Base-by-base conservation (phyloP, 30 jellyfish, hydroid and myxozoan species). In the Pseudorhiza aurosa region DNA sequence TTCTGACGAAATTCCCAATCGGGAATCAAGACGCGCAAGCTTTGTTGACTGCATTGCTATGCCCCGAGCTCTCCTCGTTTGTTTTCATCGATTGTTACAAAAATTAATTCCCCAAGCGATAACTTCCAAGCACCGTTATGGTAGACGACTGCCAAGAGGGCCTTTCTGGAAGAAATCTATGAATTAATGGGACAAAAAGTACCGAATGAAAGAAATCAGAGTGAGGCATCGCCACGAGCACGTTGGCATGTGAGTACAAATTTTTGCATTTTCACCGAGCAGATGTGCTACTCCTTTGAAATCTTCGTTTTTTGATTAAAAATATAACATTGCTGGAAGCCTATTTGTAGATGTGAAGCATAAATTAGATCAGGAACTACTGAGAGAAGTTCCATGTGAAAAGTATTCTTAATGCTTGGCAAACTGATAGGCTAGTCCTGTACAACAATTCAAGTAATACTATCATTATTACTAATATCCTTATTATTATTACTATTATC, bases 191-290 rank as follows among this genome's bases (percentile, higher is more conserved):
- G 19, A 51, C 2, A 18, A 72, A 72, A 56, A 24, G 8, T 64
- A 62, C 91, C 91, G 91, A 37, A 80, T 80, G 91, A 80, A 42
- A 65, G 77, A 80, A 27, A 29, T 12, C n/a, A 35, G 32, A 25
- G 83, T 28, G 83, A 77, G 65, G 47, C 73, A 45, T 45, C 83
- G 74, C 79, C 91, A 64, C 80, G 37, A 65, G 56, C 35, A 62
- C n/a, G 71, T 45, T 83, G 91, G 91, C 80, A 80, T 80, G 91
- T 80, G 50, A 80, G 91, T 80, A 72, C 2, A 56, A n/a, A n/a
- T n/a, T n/a, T n/a, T n/a, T n/a, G n/a, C n/a, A n/a, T n/a, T n/a
- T n/a, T n/a, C n/a, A n/a, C n/a, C n/a, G n/a, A n/a, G n/a, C n/a
- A n/a, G n/a, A n/a, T n/a, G n/a, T n/a, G n/a, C n/a, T n/a, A n/a